Conservation (phyloP, 2,888 invertebrate genomes). For the Spodoptera littoralis region DNA sequence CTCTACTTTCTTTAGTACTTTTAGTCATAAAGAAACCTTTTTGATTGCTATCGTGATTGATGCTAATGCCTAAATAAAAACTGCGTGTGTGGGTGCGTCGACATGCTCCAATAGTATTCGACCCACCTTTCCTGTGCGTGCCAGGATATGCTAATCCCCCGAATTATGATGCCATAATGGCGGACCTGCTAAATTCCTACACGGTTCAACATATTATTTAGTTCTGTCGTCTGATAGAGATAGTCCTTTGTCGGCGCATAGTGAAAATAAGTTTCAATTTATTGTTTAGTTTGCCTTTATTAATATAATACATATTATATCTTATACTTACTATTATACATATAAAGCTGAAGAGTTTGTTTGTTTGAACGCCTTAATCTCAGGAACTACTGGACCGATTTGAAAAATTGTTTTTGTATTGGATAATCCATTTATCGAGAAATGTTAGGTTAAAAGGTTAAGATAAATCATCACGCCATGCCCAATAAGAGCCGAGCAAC, state of each 20-base stretch:
- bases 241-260: background rate
- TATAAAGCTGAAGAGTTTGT: too few species aligned
- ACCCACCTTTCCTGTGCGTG: slow-evolving; percentile 34
- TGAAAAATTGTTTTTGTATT: too few species aligned
- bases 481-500: too few species aligned
- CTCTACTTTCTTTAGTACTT: slow-evolving; percentile 20
- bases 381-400: too few species aligned
- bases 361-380: too few species aligned
- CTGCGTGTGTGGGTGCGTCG: slow-evolving; percentile 17
- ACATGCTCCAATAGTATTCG: slow-evolving; percentile 32
- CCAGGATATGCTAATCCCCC: slow-evolving; percentile 32
- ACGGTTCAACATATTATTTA: background rate
- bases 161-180: slow-evolving; percentile 29
- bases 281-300: background rate
- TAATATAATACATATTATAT: too few species aligned
- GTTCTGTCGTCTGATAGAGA: background rate
- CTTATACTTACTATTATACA: too few species aligned
- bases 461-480: too few species aligned
- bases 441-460: too few species aligned
- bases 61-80: slow-evolving; percentile 19
- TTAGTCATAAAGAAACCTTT: slow-evolving; percentile 11
- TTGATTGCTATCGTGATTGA: slow-evolving; percentile 36
- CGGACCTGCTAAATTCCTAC: slow-evolving; percentile 2
- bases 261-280: background rate
- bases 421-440: too few species aligned